A percentile compares a stretch with the other conserved stretches of the same genome.
Evolutionary conservation across 2,888 invertebrate species (phyloP).

Genomic region (Colletes collaris): DNA sequence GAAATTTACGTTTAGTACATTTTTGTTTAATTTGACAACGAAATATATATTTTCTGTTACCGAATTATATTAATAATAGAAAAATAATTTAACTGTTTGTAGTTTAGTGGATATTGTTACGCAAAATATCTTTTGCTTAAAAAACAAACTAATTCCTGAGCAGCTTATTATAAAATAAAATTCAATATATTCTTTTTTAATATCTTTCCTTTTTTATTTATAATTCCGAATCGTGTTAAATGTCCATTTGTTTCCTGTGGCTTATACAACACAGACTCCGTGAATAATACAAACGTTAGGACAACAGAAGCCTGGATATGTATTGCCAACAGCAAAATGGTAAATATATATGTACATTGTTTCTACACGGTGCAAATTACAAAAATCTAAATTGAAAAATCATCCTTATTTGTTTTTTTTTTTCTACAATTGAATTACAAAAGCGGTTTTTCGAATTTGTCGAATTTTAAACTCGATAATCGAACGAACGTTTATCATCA

Average conservation of each 20-base stretch:
- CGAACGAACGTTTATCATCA: neutral
- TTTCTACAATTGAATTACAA: conserved; percentile 20
- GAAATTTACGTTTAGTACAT: conserved; percentile 14
- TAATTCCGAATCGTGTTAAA: conserved; percentile 48
- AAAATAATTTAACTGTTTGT: conserved; percentile 19
- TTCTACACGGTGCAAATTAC: conserved; percentile 47
- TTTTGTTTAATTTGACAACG: conserved; percentile 32
- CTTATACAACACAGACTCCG: conserved; percentile 58
- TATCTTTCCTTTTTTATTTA: conserved; percentile 47
- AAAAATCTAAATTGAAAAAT: conserved; percentile 29
- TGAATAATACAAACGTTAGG: conserved; percentile 58
- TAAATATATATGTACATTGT: conserved; percentile 52
- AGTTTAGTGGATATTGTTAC: conserved; percentile 28
- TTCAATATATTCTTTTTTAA: conserved; percentile 34
- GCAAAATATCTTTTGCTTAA: conserved; percentile 10
- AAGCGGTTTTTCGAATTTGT: conserved; percentile 23
- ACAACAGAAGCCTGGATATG: conserved; percentile 58
- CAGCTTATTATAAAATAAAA: conserved; percentile 29
- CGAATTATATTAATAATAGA: conserved; percentile 27
- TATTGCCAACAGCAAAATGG: conserved; percentile 57
- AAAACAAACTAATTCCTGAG: conserved; percentile 1
- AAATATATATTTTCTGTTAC: conserved; percentile 40
- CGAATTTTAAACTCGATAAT: neutral
- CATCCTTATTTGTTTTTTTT: conserved; percentile 18
- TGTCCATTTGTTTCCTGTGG: conserved; percentile 54